A percentile compares a stretch with the other conserved stretches of the same genome.
These are phyloP conservation scores for Carterocephalus palaemon DNA, from an alignment of 2,888 invertebrate genomes.

Conservation along the genomic window DNA sequence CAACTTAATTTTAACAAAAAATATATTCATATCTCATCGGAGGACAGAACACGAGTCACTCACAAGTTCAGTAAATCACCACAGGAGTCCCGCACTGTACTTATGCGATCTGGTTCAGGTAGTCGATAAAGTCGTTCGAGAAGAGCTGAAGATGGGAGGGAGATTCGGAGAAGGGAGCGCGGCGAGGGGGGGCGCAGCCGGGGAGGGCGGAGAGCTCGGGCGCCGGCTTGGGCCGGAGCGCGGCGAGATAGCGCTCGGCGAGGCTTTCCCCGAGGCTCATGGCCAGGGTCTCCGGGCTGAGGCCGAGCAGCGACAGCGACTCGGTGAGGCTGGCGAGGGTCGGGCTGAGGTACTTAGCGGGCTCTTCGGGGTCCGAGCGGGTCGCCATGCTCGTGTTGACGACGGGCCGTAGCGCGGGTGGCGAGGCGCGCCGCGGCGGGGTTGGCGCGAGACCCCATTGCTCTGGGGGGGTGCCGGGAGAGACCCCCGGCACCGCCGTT, in stretches of 20 bases:
- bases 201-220: conserved; percentile 35
- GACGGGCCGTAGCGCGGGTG: conserved; percentile 69
- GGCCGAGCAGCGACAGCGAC: conserved; percentile 64
- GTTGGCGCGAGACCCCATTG: conserved; percentile 62
- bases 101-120: conserved; percentile 80
- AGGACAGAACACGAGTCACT: conserved; percentile 47
- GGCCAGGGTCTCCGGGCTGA: conserved; percentile 66
- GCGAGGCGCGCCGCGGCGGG: conserved; percentile 65
- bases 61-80: conserved; percentile 41
- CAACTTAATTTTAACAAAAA: conserved; percentile 77
- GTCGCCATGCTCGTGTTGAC: conserved; percentile 75
- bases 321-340: conserved; percentile 66
- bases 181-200: conserved; percentile 52
- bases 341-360: conserved; percentile 50
- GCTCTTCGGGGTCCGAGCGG: conserved; percentile 51
- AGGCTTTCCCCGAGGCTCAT: conserved; percentile 72
- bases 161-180: conserved; percentile 44
- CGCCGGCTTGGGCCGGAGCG: conserved; percentile 61
- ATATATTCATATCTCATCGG: conserved; percentile 61
- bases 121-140: conserved; percentile 81
- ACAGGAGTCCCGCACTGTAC: conserved; percentile 36
- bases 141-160: conserved; percentile 77
- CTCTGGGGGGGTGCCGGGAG: conserved; percentile 72
- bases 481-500: conserved; percentile 84
- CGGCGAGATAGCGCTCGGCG: conserved; percentile 63